phyloP scores from a whole-genome alignment of 2,113 vertebrate species.

The Carlito syrichta region DNA sequence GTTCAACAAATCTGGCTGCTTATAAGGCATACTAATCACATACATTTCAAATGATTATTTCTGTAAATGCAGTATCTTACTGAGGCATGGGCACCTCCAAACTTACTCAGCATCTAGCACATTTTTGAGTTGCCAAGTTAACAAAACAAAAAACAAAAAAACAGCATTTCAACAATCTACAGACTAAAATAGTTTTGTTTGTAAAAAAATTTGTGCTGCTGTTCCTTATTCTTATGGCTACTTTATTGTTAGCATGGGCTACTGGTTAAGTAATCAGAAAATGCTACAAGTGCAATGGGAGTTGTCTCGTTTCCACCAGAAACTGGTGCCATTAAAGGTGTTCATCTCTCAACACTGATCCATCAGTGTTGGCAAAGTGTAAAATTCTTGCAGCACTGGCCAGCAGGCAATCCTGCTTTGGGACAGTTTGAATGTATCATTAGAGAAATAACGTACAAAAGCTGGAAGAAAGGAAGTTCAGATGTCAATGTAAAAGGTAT shows the following conservation, averaged over 20 bases:
- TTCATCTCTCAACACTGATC: background rate
- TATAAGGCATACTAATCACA: background rate
- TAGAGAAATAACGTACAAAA: background rate
- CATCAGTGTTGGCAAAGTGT: background rate
- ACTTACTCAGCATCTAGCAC: background rate
- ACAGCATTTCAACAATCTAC: background rate
- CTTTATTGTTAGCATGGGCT: background rate
- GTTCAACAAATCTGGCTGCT: background rate
- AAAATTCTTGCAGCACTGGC: background rate
- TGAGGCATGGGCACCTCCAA: background rate
- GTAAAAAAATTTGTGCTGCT: background rate
- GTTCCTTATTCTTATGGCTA: background rate
- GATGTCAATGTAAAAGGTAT: background rate
- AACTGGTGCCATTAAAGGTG: background rate
- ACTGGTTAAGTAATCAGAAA: background rate
- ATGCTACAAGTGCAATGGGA: background rate
- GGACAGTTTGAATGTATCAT: background rate
- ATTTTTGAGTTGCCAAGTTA: background rate
- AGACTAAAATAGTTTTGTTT: background rate
- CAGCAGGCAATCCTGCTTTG: background rate
- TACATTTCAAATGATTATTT: background rate
- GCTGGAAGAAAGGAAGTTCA: background rate
- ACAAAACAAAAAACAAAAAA: background rate
- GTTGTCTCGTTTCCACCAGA: background rate
- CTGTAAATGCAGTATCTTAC: background rate